Evolutionary conservation across 1,140 invertebrate species (phyloP).

Genomic region (Lepidurus apus): DNA sequence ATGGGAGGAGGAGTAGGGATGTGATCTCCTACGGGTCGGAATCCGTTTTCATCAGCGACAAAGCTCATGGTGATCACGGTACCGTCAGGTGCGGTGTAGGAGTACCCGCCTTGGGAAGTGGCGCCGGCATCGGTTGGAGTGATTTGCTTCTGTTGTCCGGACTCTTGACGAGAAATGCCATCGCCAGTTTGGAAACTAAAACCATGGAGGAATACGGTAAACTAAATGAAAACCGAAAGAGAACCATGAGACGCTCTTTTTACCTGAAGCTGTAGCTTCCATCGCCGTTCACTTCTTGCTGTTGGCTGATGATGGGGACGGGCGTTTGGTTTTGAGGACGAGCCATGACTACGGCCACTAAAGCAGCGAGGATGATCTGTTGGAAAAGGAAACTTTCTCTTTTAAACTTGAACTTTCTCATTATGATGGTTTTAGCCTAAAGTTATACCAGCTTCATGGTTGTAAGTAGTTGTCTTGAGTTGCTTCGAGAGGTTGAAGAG

Average conservation of each 20-base stretch:
- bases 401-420: background rate
- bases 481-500: background rate
- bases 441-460: constrained; percentile 5
- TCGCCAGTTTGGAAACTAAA: constrained; percentile 32
- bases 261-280: constrained; percentile 32
- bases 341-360: constrained; percentile 28
- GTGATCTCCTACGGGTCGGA: constrained; percentile 55
- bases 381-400: background rate
- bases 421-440: background rate
- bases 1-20: constrained; percentile 37
- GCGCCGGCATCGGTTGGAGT: constrained; percentile 25
- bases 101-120: constrained; percentile 65
- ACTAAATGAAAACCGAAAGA: constrained; percentile 10
- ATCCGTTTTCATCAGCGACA: constrained; percentile 75
- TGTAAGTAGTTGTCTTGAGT: background rate
- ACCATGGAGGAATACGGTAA: constrained; percentile 25
- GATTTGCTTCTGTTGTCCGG: constrained; percentile 31
- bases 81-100: constrained; percentile 63
- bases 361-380: constrained; percentile 31
- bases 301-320: constrained; percentile 30
- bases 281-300: constrained; percentile 32
- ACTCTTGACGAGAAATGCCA: constrained; percentile 23
- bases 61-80: constrained; percentile 61
- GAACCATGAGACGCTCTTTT: background rate
- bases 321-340: constrained; percentile 24